Conservation (phyloP, 2,888 invertebrate species). For the Cryptocephalus primarius region DNA sequence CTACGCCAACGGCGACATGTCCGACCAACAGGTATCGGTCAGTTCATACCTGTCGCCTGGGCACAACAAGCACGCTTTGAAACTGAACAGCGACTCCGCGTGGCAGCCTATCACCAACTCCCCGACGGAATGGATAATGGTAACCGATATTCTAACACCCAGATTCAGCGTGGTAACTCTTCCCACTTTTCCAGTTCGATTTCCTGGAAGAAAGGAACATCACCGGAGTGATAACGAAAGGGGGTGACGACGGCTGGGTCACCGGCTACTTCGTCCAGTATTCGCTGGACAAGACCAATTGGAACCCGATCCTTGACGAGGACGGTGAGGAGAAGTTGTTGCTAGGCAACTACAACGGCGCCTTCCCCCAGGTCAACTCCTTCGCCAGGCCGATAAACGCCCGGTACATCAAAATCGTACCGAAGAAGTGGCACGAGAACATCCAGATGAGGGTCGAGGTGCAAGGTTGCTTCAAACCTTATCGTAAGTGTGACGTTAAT, state of each 20-base stretch:
- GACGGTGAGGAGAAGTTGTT: constrained; percentile 50
- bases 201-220: constrained; percentile 64
- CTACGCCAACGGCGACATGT: constrained; percentile 49
- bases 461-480: constrained; percentile 66
- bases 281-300: constrained; percentile 57
- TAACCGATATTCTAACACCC: constrained; percentile 18
- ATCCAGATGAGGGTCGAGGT: constrained; percentile 69
- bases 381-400: constrained; percentile 66
- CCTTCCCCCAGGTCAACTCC: constrained; percentile 48
- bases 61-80: constrained; percentile 37
- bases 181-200: constrained; percentile 49
- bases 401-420: constrained; percentile 55
- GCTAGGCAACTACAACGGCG: constrained; percentile 60
- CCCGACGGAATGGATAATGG: constrained; percentile 59
- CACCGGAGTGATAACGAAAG: constrained; percentile 67
- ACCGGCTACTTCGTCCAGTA: constrained; percentile 62
- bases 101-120: constrained; percentile 61
- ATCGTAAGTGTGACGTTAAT: constrained; percentile 52
- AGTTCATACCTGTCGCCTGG: constrained; percentile 43
- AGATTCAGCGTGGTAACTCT: neutral
- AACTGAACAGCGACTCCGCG: constrained; percentile 40
- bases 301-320: constrained; percentile 55
- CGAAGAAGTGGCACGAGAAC: constrained; percentile 58
- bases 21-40: constrained; percentile 53
- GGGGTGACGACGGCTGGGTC: constrained; percentile 63